phyloP scores from a whole-genome alignment of 2,797 vertebrate genomes.

The Rhinella marina region DNA sequence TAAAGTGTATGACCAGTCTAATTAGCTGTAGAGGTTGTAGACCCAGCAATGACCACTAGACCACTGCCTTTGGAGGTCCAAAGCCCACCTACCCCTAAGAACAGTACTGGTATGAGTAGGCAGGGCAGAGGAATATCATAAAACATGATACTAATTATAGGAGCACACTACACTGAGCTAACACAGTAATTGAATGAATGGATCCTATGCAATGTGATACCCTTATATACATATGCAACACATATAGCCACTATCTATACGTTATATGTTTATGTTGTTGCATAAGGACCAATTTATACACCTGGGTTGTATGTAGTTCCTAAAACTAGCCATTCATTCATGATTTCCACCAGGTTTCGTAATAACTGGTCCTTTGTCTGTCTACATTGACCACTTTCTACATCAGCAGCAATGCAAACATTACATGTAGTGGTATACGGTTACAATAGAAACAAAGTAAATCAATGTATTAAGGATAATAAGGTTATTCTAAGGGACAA shows the following conservation, averaged over 20 bases:
- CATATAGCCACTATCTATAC: neutral
- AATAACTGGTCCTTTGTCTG: slow-evolving; percentile 3
- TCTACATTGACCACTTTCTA: neutral
- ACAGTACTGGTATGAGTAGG: no score
- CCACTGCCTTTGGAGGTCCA: no score
- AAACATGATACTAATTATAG: neutral
- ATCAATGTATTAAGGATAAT: neutral
- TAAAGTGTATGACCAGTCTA: no score
- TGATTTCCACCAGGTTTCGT: neutral
- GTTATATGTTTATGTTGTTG: neutral
- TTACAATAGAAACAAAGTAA: neutral
- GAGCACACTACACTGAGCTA: neutral
- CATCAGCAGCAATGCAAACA: neutral
- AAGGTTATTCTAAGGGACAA: neutral
- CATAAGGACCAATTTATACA: neutral
- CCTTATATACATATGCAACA: neutral
- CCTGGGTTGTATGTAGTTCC: neutral
- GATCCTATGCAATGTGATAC: no score
- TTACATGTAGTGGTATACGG: neutral
- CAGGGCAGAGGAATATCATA: neutral
- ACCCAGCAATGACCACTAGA: neutral
- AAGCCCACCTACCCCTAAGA: no score
- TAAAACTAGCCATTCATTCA: neutral
- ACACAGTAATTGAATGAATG: neutral
- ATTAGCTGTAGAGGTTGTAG: neutral